phyloP scores from a whole-genome alignment of 2,113 vertebrate species.

The Rana temporaria region DNA sequence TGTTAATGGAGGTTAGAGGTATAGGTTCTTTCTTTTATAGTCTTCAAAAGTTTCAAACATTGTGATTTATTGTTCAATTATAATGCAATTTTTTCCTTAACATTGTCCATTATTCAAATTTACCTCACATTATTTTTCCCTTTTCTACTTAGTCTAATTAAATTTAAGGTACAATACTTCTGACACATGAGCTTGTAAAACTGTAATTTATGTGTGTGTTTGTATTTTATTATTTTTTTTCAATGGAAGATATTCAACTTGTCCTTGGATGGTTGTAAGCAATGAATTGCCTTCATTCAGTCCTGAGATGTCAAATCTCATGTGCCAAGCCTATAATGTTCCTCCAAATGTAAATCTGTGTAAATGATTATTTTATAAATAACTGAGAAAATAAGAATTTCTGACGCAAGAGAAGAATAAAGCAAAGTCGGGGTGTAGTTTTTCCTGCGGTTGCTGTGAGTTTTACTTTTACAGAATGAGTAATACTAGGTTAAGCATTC shows the following conservation, averaged over 20 bases:
- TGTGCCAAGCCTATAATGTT: constrained; percentile 21
- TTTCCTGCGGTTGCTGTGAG: constrained; percentile 64
- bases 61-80: not conserved
- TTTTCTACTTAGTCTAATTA: constrained; percentile 16
- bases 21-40: constrained; percentile 8
- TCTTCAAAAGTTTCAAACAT: not conserved
- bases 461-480: constrained; percentile 64
- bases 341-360: constrained; percentile 84
- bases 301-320: not conserved
- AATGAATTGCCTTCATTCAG: not conserved
- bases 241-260: not conserved
- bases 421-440: constrained; percentile 64
- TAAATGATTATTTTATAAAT: constrained; percentile 84
- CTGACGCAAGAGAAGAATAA: constrained; percentile 71
- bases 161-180: constrained; percentile 1
- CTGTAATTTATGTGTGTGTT: constrained; percentile 47
- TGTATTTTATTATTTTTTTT: constrained; percentile 19
- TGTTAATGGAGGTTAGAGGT: constrained; percentile 22
- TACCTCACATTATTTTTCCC: constrained; percentile 20
- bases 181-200: constrained; percentile 38
- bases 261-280: not conserved
- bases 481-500: too few relatives aligned
- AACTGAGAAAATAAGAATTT: not conserved
- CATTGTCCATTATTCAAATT: constrained; percentile 27
- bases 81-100: constrained; percentile 3